These are phyloP conservation scores for Pogonognathellus flavescens DNA, from an alignment of 1,140 invertebrate genomes.

Conservation along the genomic window DNA sequence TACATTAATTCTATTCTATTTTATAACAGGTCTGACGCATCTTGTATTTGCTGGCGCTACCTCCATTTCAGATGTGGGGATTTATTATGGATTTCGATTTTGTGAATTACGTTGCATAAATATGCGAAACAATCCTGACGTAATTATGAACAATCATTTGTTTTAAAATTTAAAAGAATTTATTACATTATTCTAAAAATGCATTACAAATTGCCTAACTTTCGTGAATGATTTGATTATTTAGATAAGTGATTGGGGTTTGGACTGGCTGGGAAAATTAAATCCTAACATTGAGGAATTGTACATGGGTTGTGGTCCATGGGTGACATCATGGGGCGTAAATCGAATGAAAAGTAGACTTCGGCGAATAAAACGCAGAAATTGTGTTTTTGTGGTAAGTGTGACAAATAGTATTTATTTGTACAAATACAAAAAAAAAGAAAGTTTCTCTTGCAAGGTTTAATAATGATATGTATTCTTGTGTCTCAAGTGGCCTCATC, in stretches of 20 bases:
- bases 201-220: neutral
- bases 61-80: conserved; percentile 48
- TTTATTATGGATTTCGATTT: conserved; percentile 51
- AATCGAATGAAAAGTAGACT: conserved; percentile 28
- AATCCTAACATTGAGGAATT: conserved; percentile 53
- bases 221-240: neutral
- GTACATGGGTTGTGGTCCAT: conserved; percentile 48
- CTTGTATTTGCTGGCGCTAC: conserved; percentile 47
- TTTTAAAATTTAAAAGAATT: neutral
- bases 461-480: too few relatives aligned
- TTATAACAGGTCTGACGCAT: conserved; percentile 49
- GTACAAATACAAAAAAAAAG: too few relatives aligned
- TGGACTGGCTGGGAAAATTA: conserved; percentile 36
- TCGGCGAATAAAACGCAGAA: conserved; percentile 40
- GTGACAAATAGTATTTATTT: too few relatives aligned
- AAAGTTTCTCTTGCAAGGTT: too few relatives aligned
- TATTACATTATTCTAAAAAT: neutral
- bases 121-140: conserved; percentile 52
- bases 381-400: conserved; percentile 55
- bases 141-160: neutral
- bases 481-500: neutral
- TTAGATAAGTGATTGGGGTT: conserved; percentile 55
- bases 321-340: conserved; percentile 22
- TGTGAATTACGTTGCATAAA: conserved; percentile 49
- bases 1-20: too few relatives aligned